Percentiles rank a stretch among this genome's conserved stretches.
These are phyloP conservation scores for Apodemia zela DNA, from an alignment of 2,888 invertebrate species.

Conservation along the genomic window DNA sequence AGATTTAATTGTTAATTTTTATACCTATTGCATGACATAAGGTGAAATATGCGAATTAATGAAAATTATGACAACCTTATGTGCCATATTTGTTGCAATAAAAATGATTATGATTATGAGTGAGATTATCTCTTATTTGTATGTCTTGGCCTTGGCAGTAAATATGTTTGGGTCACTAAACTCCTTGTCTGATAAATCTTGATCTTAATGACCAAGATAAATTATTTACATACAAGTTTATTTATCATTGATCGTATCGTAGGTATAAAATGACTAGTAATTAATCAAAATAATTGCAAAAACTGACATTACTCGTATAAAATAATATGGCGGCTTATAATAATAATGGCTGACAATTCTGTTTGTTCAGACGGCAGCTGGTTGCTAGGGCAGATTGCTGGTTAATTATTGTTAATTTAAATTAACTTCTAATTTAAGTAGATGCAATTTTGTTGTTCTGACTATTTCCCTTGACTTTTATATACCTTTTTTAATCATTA, in stretches of 20 bases:
- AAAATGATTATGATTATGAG: too few species aligned
- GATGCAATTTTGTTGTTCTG: not conserved
- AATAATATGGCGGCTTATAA: constrained; percentile 36
- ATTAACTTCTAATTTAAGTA: constrained; percentile 1
- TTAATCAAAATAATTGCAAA: constrained; percentile 28
- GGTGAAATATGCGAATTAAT: too few species aligned
- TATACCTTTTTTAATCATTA: too few species aligned
- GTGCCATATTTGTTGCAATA: too few species aligned
- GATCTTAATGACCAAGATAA: constrained; percentile 6
- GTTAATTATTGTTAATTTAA: constrained; percentile 26
- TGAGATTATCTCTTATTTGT: too few species aligned
- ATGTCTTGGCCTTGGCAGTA: not conserved
- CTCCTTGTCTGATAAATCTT: not conserved
- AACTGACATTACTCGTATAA: constrained; percentile 32
- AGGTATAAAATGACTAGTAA: constrained; percentile 22
- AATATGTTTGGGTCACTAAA: not conserved
- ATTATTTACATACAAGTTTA: not conserved
- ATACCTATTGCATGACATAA: too few species aligned
- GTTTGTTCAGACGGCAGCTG: constrained; percentile 46
- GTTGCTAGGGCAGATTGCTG: constrained; percentile 25
- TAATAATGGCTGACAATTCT: constrained; percentile 39
- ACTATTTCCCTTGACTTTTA: not conserved
- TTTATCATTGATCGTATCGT: constrained; percentile 21
- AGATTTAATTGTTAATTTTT: too few species aligned
- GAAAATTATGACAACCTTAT: too few species aligned